Evolutionary conservation across 2,888 invertebrate species (phyloP), one percentile per base, ranked within the genome.

Genomic region (Orthonevra nobilis): DNA sequence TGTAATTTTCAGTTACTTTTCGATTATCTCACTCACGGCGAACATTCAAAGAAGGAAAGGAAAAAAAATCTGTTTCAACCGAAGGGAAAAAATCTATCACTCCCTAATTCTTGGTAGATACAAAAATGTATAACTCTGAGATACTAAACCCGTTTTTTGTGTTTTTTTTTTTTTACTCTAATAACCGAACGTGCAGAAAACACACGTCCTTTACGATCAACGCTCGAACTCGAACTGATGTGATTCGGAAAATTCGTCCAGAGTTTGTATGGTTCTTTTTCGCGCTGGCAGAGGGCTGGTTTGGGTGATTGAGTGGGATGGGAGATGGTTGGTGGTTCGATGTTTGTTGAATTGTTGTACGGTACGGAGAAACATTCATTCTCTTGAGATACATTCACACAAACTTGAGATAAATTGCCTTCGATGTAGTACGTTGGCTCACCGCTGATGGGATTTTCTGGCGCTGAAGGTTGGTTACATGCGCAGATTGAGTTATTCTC

Each of bases 221-320:
- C 85, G 85, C 86, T 87, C 85, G 86, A 86, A 88, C 88, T 88
- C 87, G 86, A 86, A 89, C 87, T 88, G 87, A 85, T 85, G 84
- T 83, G 82, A 84, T 73, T 61, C 56, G 73, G 61, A 73, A 70
- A 66, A 74, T 9, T 56, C 42, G 34, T 38, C 52, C 75, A 63
- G 81, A 75, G 79, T 75, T 81, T 81, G 64, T 81, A 69, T 68
- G 77, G 56, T 72, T 64, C 61, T 64, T 63, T 70, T 72, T 72
- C 77, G 44, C 14, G 63, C 46, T 56, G 60, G 20, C 46, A 56
- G 79, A 56, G 77, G 79, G 79, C 56, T 73, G 73, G 30, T 56
- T n/a, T 50, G 73, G 73, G 68, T 5, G 79, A 40, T 66, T 68
- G 79, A 79, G 73, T 79, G 66, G 79, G 73, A 79, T 68, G 79